Evolutionary conservation across 2,113 vertebrate genomes (phyloP), one percentile per base, ranked within the genome.

Genomic region (Recurvirostra avosetta): DNA sequence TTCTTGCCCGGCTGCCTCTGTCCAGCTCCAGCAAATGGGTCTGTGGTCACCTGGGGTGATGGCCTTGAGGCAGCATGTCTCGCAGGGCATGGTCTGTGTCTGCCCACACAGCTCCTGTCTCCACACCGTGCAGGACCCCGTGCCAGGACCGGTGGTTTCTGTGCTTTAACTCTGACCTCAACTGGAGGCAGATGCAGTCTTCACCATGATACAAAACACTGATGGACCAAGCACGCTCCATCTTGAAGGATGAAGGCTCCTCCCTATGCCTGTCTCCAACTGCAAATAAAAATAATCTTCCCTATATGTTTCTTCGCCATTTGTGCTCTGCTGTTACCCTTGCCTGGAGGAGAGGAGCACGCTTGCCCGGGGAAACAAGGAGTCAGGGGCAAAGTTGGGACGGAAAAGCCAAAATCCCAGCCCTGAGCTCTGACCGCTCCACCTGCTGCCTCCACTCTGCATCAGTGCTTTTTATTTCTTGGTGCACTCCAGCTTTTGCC

Each of bases 401-500:
- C 55, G 53, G 29, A 26, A 65, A 82, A 61, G 27, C 43, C 41
- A 6, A 34, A 52, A 56, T 79, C 61, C 58, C 62, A 49, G 70
- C 41, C 25, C 25, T 26, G 73, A 86, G 83, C 70, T 85, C 73
- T 21, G 16, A 30, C 82, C 7, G 0, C 34, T 72, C 52, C 75
- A 40, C 86, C 81, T 74, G 52, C 86, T 83, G 50, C 56, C 81
- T 29, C 62, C 0, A 0, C 50, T 62, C 88, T 68, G 40, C 81
- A 43, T 62, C 88, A 4, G 26, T 59, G 61, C 76, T 74, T 95
- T 94, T 81, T 30, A 30, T 91, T 65, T 85, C 91, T 89, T 88
- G 86, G 45, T 90, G 53, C 58, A 7, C 77, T 76, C 21, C 77
- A 65, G 83, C 71, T 78, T 88, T 87, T 83, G 66, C 97, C 96